A percentile compares a stretch with the other conserved stretches of the same genome.
Conservation (phyloP, 2,888 invertebrate species). For the Notodonta dromedarius region DNA sequence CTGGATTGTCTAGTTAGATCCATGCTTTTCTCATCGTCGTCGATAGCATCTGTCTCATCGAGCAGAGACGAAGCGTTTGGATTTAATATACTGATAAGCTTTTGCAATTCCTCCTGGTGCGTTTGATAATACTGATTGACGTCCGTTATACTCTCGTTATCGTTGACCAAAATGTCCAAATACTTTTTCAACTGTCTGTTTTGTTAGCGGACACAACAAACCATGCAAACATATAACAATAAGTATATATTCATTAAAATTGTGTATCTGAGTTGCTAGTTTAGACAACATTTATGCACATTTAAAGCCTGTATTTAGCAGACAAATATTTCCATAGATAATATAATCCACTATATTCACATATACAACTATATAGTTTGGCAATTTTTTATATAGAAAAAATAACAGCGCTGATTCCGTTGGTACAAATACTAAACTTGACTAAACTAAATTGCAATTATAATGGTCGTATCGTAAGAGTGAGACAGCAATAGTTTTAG, state of each 20-base stretch:
- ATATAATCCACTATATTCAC: no score
- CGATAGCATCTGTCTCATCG: slow-evolving; percentile 66
- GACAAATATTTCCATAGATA: background rate
- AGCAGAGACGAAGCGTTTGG: slow-evolving; percentile 67
- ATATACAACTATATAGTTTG: no score
- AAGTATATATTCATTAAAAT: slow-evolving; percentile 55
- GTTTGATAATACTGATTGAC: slow-evolving; percentile 70
- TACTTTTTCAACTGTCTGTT: slow-evolving; percentile 82
- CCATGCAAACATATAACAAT: slow-evolving; percentile 78
- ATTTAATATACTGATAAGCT: slow-evolving; percentile 66
- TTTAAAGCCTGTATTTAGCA: slow-evolving; percentile 35
- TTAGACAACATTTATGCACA: slow-evolving; percentile 36
- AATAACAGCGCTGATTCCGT: no score
- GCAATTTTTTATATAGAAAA: no score
- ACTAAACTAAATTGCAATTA: no score
- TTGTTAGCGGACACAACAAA: slow-evolving; percentile 68
- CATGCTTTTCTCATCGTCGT: slow-evolving; percentile 69
- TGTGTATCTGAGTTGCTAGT: slow-evolving; percentile 9
- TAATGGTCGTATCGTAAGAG: no score
- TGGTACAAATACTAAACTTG: no score
- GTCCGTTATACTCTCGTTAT: slow-evolving; percentile 72
- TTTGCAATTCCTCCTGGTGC: slow-evolving; percentile 72
- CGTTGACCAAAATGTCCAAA: slow-evolving; percentile 85
- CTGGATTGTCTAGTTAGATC: slow-evolving; percentile 59
- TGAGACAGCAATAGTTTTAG: no score